Percentiles rank a stretch among this genome's conserved stretches.
Conservation (phyloP, 2,113 vertebrate genomes). For the Poeciliopsis prolifica region DNA sequence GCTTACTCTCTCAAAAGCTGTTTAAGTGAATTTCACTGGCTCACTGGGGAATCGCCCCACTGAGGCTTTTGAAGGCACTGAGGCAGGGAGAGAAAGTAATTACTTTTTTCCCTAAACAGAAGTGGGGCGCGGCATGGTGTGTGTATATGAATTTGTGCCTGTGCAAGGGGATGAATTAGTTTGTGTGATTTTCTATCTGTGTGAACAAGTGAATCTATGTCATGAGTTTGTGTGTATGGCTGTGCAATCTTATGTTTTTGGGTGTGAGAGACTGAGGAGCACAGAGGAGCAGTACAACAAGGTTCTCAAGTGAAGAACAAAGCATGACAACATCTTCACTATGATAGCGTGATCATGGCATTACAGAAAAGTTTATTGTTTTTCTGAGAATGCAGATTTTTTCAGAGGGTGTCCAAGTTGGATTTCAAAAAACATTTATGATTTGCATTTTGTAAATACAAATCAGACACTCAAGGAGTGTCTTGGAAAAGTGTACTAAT, state of each 20-base stretch:
- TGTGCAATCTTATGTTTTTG: constrained; percentile 22
- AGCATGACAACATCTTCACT: constrained; percentile 14
- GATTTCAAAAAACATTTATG: neutral
- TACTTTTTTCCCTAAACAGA: constrained; percentile 83
- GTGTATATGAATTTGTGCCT: constrained; percentile 34
- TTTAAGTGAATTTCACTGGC: constrained; percentile 81
- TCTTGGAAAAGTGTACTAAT: neutral
- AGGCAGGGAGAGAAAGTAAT: constrained; percentile 81
- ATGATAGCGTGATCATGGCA: neutral
- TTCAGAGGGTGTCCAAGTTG: neutral
- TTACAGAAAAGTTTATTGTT: neutral
- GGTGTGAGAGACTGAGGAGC: constrained; percentile 26
- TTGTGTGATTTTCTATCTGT: constrained; percentile 34
- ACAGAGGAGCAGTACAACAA: constrained; percentile 24
- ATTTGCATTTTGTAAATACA: constrained; percentile 4
- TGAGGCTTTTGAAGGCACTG: constrained; percentile 81
- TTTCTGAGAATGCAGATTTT: neutral
- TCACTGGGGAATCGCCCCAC: constrained; percentile 78
- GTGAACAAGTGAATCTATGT: constrained; percentile 41
- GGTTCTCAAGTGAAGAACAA: constrained; percentile 30
- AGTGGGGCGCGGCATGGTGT: constrained; percentile 69
- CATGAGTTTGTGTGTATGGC: constrained; percentile 38
- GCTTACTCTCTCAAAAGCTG: constrained; percentile 82
- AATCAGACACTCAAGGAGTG: neutral
- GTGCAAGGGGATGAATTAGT: constrained; percentile 44